A percentile compares a stretch with the other conserved stretches of the same genome.
Evolutionary conservation across 2,113 vertebrate genomes (phyloP).

Genomic region (Cyphomyrus discorhynchus): DNA sequence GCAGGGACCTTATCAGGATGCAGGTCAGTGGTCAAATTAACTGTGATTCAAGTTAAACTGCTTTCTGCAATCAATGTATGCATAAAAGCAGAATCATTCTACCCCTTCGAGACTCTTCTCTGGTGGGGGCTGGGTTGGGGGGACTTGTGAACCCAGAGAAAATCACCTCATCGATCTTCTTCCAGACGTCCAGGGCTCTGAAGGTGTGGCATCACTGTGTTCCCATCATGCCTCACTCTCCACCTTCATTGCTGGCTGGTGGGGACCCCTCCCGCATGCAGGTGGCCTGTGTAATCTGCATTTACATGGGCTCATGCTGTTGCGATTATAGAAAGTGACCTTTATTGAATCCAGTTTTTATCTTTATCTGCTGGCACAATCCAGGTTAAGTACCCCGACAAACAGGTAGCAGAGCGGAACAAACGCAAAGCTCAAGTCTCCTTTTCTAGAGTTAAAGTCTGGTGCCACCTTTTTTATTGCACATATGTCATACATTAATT

Average conservation of each 20-base stretch:
- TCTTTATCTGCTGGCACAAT: background rate
- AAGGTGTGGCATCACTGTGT: background rate
- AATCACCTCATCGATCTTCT: slow-evolving; percentile 1
- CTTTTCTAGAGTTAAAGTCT: background rate
- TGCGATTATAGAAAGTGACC: background rate
- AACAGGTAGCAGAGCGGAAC: background rate
- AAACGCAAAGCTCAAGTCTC: background rate
- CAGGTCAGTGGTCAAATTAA: background rate
- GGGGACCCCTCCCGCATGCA: background rate
- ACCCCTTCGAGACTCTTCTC: background rate
- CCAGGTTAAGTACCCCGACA: background rate
- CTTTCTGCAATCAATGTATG: slow-evolving; percentile 3
- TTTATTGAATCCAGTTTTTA: background rate
- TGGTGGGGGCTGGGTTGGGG: background rate
- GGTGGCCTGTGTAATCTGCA: background rate
- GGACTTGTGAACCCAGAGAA: background rate
- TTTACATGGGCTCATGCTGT: background rate
- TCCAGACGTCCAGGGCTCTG: background rate
- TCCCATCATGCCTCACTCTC: background rate
- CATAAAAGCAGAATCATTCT: slow-evolving; percentile 1
- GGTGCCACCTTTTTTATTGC: background rate
- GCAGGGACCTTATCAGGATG: background rate
- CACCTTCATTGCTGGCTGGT: background rate
- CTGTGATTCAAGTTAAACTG: background rate
- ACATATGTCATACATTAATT: background rate